Base-by-base conservation (phyloP, 2,113 vertebrate genomes). In the Drymodes brunneopygia region DNA sequence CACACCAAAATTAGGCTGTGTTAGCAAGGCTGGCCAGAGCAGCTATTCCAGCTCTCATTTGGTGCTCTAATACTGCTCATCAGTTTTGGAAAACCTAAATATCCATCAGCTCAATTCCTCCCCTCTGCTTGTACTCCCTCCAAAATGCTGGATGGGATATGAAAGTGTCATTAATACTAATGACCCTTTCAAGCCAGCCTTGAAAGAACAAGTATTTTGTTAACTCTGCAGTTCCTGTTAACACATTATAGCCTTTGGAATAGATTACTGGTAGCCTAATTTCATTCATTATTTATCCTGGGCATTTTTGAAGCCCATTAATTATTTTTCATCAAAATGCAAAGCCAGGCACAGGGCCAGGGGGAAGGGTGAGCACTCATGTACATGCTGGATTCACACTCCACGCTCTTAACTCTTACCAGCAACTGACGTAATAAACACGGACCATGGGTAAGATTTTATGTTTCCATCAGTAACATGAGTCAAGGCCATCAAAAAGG, bases 271-370 rank as follows among this genome's bases (percentile, higher is more conserved):
- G 74, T 29, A 87, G n/a, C 23, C 25, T 85, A 64, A 81, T 88
- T 91, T 90, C 29, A n/a, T 89, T 95, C 66, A 69, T 96, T 94
- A 95, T 89, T 87, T 94, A 89, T 79, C 70, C n/a, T n/a, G 12
- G 12, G 8, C 28, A 69, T 90, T 92, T 91, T 71, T 87, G 7
- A 81, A 94, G 40, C 64, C 65, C 60, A 66, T 78, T 89, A 87
- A 94, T 81, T 87, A 89, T 69, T 94, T 82, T 88, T 75, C 77
- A 91, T 70, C 70, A 72, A 91, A 84, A 94, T 29, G n/a, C 70
- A 82, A 90, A 94, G 6, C 6, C 50, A 87, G 33, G 27, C 77
- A 79, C 4, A 29, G 25, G 61, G 24, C 24, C 28, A n/a, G n/a
- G 23, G 47, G 28, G 14, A 11, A 77, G 48, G 56, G 27, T 62